phyloP scores from a whole-genome alignment of 2,113 vertebrate genomes.

The Anhinga anhinga region DNA sequence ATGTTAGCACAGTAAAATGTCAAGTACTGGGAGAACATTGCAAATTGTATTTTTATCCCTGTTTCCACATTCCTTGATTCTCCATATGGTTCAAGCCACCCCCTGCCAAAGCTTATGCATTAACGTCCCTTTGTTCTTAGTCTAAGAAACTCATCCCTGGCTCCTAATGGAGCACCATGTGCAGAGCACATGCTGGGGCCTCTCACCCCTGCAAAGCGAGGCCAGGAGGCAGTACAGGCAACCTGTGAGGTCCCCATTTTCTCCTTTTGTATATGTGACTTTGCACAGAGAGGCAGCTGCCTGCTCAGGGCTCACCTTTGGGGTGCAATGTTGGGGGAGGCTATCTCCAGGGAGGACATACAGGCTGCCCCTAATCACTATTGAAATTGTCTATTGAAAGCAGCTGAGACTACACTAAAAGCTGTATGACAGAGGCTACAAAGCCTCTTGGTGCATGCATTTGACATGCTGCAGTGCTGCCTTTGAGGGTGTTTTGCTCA shows the following conservation, averaged over 20 bases:
- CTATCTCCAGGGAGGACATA: not conserved
- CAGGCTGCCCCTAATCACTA: not conserved
- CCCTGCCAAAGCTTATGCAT: not conserved
- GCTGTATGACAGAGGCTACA: not conserved
- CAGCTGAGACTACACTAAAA: not conserved
- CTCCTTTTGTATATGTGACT: not conserved
- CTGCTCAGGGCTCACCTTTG: not conserved
- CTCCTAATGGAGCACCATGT: not conserved
- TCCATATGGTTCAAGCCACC: fast-evolving
- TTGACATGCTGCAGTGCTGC: fast-evolving
- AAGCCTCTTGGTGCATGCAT: fast-evolving
- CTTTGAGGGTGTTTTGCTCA: not conserved
- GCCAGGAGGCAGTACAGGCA: not conserved
- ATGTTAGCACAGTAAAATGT: not conserved
- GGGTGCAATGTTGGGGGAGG: fast-evolving
- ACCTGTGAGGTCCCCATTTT: not conserved
- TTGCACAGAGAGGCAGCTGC: not conserved
- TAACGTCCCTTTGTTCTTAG: not conserved
- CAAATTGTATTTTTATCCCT: not conserved
- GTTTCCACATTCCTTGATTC: not conserved
- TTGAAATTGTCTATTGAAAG: not conserved
- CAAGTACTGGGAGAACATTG: not conserved
- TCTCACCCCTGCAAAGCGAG: not conserved
- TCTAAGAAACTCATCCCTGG: not conserved
- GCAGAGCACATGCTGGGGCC: not conserved